Percentiles rank a stretch among this genome's conserved stretches.
Evolutionary conservation across 2,888 invertebrate species (phyloP).

Genomic region (Julus scanicus): DNA sequence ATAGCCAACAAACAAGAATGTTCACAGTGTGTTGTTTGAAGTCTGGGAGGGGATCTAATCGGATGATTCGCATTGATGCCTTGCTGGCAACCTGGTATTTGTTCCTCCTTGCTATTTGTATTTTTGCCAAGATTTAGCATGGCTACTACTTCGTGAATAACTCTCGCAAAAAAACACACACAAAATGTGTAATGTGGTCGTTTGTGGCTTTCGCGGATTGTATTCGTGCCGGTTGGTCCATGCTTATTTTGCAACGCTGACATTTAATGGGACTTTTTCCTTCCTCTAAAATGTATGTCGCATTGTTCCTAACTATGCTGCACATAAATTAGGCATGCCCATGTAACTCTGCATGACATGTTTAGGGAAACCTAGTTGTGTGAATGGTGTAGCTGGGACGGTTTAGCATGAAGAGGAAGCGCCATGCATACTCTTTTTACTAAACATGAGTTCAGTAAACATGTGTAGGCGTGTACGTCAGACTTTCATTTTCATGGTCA

Average conservation of each 20-base stretch:
- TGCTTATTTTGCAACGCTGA: background rate
- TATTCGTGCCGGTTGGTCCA: background rate
- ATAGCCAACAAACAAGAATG: slow-evolving; percentile 1
- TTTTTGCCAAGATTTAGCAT: slow-evolving; percentile 12
- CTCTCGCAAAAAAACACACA: background rate
- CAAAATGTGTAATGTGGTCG: background rate
- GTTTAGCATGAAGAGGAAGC: background rate
- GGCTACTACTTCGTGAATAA: background rate
- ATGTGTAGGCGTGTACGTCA: background rate
- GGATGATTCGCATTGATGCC: slow-evolving; percentile 33
- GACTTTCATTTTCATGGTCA: no score
- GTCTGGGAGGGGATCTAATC: slow-evolving; percentile 21
- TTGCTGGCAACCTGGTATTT: slow-evolving; percentile 33
- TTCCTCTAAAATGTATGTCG: background rate
- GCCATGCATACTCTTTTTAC: background rate
- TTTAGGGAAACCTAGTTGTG: background rate
- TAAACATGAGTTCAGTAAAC: background rate
- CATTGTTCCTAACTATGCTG: background rate
- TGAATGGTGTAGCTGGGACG: background rate
- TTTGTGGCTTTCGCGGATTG: background rate
- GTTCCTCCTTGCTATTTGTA: background rate
- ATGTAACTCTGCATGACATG: background rate
- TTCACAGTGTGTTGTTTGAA: background rate
- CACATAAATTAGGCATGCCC: background rate
- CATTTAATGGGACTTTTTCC: background rate